Conservation (phyloP, 2,113 vertebrate species). For the Corythaixoides concolor region DNA sequence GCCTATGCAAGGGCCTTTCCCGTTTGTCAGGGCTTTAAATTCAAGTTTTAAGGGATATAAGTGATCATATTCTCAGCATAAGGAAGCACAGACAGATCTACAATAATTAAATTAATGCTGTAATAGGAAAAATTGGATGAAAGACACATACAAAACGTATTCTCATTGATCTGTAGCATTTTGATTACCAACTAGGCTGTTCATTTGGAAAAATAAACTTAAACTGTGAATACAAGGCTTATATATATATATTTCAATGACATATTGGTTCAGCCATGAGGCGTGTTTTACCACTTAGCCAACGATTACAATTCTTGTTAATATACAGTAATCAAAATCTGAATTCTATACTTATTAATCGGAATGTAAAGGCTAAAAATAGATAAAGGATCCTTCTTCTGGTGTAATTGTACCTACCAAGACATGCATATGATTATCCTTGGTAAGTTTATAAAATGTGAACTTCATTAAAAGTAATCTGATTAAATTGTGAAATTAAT, state of each 20-base stretch:
- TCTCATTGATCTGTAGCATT: background rate
- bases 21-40: background rate
- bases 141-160: background rate
- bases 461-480: slow-evolving; percentile 27
- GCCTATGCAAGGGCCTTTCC: background rate
- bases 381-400: background rate
- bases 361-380: background rate
- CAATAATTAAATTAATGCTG: background rate
- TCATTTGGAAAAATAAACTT: background rate
- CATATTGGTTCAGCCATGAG: background rate
- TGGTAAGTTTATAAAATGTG: background rate
- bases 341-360: slow-evolving; percentile 2
- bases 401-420: background rate
- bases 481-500: slow-evolving; percentile 40
- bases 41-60: background rate
- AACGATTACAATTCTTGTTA: background rate
- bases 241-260: background rate
- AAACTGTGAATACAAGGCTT: background rate
- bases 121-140: background rate
- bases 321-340: slow-evolving; percentile 2
- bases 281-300: background rate
- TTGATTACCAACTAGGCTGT: background rate
- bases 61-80: background rate
- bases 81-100: background rate
- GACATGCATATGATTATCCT: background rate